Evolutionary conservation across 2,113 vertebrate species (phyloP), one percentile per base, ranked within the genome.

Genomic region (Amphilophus citrinellus): DNA sequence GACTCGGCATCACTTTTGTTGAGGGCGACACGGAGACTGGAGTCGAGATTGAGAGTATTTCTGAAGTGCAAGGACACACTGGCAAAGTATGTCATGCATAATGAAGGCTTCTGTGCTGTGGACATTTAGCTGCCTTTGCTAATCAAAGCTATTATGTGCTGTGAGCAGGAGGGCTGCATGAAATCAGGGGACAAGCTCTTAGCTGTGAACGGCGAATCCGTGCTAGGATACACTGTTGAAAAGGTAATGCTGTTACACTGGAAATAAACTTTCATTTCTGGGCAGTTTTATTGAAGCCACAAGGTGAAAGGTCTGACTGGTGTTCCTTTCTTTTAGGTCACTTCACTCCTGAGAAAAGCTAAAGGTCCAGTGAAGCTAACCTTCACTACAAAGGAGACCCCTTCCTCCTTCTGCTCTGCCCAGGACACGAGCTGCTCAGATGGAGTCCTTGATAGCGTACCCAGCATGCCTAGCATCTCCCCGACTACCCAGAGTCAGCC

Each of bases 171-270:
- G 89, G 97, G 95, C 44, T 95, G 94, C 77, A 95, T 97, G 83
- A 96, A 96, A 89, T 92, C 97, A 76, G 98, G 97, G 82, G 96
- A 98, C 93, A 95, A 89, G 61, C 97, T 98, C 81, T 89, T 97
- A 76, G 95, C 97, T 63, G 94, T 98, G 77, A 97, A 99, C 87
- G 96, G 97, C 86, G 97, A 98, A 95, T 93, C 96, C 44, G 96
- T 97, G 89, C 86, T 95, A 9, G 97, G 96, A 10, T 95, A 94
- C 92, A 95, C 96, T 80, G 93, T 96, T 87, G 97, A 99, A 90
- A 97, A 97, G 97, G 98, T 99, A 93, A 32, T 14, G 14, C 15
- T 10, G 5, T 30, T 32, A 44, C 44, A 60, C 18, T 59, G 47
- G 59, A 82, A 44, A 35, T 17, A 24, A 66, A 20, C 10, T 60